Evolutionary conservation across 37 sponge, comb jelly and placozoan genomes (phyloP).

Genomic region (Hormiphora californensis): DNA sequence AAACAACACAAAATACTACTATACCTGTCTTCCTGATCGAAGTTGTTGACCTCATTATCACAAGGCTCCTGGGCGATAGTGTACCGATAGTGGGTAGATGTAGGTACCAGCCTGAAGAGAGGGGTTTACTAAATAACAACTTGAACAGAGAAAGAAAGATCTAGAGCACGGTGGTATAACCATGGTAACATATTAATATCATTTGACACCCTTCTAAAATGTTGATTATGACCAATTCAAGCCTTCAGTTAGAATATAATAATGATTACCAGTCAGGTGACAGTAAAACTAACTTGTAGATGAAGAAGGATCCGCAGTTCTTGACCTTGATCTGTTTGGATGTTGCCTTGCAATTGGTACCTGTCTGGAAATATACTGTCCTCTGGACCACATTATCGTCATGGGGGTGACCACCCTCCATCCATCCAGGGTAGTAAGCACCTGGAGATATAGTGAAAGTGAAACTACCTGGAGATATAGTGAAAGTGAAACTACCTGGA

Average conservation of each 20-base stretch:
- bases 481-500: neutral
- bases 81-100: neutral
- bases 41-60: neutral
- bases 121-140: no score
- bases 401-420: constrained; percentile 34
- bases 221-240: no score
- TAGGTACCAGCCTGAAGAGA: constrained; percentile 30
- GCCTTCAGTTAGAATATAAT: no score
- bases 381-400: neutral
- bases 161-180: no score
- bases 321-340: constrained; percentile 17
- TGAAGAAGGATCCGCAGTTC: constrained; percentile 8
- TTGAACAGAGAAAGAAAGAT: no score
- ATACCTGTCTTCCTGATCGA: constrained; percentile 25
- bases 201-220: no score
- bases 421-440: constrained; percentile 11
- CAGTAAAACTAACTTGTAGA: constrained; percentile 1
- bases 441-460: neutral
- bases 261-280: no score
- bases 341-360: neutral
- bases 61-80: neutral
- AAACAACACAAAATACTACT: no score
- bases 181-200: no score
- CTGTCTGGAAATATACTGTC: neutral
- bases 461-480: neutral